Percentiles rank a stretch among this genome's conserved stretches.
phyloP scores from a whole-genome alignment of 2,888 invertebrate genomes.

The Mamestra brassicae region DNA sequence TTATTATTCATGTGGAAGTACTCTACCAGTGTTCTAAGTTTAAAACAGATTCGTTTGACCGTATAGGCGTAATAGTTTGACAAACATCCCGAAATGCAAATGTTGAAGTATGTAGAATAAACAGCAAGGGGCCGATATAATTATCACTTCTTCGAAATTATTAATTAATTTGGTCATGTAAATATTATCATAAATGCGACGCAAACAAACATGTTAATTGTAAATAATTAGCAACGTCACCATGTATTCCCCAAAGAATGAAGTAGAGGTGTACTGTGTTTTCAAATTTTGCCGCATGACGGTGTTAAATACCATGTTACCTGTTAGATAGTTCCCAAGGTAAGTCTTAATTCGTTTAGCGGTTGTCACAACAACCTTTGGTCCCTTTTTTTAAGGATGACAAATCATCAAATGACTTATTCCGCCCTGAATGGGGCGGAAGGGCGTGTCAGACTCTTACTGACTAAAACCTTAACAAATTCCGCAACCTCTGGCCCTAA shows the following conservation, averaged over 20 bases:
- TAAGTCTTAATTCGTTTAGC: not conserved
- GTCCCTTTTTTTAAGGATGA: too few species aligned
- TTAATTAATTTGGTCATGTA: conserved; percentile 7
- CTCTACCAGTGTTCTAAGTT: too few species aligned
- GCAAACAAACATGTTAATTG: not conserved
- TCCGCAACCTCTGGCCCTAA: too few species aligned
- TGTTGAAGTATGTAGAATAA: not conserved
- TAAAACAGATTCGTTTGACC: too few species aligned
- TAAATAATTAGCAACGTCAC: not conserved
- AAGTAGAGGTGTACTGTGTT: conserved; percentile 3
- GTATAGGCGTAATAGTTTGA: too few species aligned
- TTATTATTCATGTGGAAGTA: too few species aligned
- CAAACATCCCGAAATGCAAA: too few species aligned
- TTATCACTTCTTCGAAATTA: not conserved
- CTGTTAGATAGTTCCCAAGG: not conserved
- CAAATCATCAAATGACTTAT: too few species aligned
- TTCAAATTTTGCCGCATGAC: not conserved
- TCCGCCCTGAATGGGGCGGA: too few species aligned
- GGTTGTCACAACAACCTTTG: not conserved
- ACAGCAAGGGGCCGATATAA: conserved; percentile 2
- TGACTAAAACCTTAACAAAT: too few species aligned
- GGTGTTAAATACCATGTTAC: conserved; percentile 14
- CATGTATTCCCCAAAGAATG: not conserved
- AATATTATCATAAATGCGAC: not conserved
- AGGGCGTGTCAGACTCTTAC: too few species aligned